Percentiles rank a stretch among this genome's conserved stretches.
Evolutionary conservation across 2,888 invertebrate genomes (phyloP).

Genomic region (Saturnia pavonia): DNA sequence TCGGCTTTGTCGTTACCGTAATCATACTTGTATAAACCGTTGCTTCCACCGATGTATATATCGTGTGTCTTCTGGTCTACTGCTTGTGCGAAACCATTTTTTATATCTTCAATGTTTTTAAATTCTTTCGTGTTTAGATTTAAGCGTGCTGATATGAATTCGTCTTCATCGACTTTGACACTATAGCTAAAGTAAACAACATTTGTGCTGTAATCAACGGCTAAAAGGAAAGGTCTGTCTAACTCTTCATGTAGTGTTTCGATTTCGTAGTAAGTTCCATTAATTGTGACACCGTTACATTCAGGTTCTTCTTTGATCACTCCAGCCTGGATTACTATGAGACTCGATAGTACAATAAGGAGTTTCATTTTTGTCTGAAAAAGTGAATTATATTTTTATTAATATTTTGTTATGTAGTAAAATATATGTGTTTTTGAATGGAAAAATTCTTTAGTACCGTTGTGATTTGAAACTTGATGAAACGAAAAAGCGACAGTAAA

Average conservation of each 20-base stretch:
- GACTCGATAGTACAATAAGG: slow-evolving; percentile 37
- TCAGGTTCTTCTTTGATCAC: slow-evolving; percentile 41
- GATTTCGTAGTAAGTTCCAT: slow-evolving; percentile 46
- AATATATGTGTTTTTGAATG: too few relatives aligned
- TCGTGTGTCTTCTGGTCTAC: slow-evolving; percentile 54
- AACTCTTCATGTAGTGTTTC: slow-evolving; percentile 51
- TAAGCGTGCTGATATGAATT: slow-evolving; percentile 53
- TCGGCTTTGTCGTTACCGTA: slow-evolving; percentile 48
- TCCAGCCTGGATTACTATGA: slow-evolving; percentile 43
- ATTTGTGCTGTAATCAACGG: slow-evolving; percentile 56
- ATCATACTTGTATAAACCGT: slow-evolving; percentile 65
- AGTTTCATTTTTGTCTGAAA: slow-evolving; percentile 43
- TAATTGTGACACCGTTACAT: slow-evolving; percentile 50
- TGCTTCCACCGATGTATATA: slow-evolving; percentile 59
- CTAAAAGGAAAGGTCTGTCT: slow-evolving; percentile 57
- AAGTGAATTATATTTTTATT: neutral
- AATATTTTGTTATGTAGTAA: neutral
- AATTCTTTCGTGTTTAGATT: slow-evolving; percentile 59
- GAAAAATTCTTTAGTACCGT: too few relatives aligned
- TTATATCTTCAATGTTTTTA: slow-evolving; percentile 46
- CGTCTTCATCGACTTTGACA: slow-evolving; percentile 42
- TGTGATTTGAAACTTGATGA: too few relatives aligned
- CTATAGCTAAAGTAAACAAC: slow-evolving; percentile 65
- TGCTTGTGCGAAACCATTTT: slow-evolving; percentile 62
- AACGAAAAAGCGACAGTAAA: too few relatives aligned